Base-by-base conservation (phyloP, 2,797 vertebrate species). In the Pangasius mekongensis region DNA sequence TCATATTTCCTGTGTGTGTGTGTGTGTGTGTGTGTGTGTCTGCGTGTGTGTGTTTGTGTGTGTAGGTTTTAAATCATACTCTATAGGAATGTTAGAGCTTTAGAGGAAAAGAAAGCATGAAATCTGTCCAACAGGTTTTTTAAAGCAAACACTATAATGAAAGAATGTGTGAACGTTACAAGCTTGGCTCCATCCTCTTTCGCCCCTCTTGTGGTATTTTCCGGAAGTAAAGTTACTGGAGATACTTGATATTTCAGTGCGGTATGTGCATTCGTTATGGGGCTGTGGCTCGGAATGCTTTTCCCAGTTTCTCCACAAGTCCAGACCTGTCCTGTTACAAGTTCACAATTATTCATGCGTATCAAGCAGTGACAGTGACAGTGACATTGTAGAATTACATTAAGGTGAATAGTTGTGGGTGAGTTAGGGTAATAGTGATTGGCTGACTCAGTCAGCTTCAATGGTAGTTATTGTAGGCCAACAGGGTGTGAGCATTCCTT, bases 101-200 rank as follows among this genome's bases (percentile, higher is more conserved):
- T 95, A 86, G 71, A 89, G 88, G 90, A 83, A 84, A 54, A 87
- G 76, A 87, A 88, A 89, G 92, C 92, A 86, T 91, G 33, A 76
- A 86, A 92, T 93, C 92, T 87, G 93, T 88, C 91, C 56, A 94
- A 92, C 91, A 92, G 92, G 93, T 80, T 95, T 95, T 93, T 82
- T 81, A 94, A 95, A 92, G 90, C 91, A 92, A 95, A 93, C 93
- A 92, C 88, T 93, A 87, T 33, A 52, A 94, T 90, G 88, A 73
- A 96, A 90, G 94, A 95, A 96, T 96, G 95, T 0, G 0, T 9
- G 92, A 93, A 94, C 94, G 95, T 96, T 96, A 91, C 90, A 76
- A 91, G 86, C 88, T 58, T 58, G 71, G 86, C 56, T 80, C 81
- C 14, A 47, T 87, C 36, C 74, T 60, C 54, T 74, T 81, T 62